phyloP scores from a whole-genome alignment of 2,113 vertebrate genomes.

The Erythrocebus patas region DNA sequence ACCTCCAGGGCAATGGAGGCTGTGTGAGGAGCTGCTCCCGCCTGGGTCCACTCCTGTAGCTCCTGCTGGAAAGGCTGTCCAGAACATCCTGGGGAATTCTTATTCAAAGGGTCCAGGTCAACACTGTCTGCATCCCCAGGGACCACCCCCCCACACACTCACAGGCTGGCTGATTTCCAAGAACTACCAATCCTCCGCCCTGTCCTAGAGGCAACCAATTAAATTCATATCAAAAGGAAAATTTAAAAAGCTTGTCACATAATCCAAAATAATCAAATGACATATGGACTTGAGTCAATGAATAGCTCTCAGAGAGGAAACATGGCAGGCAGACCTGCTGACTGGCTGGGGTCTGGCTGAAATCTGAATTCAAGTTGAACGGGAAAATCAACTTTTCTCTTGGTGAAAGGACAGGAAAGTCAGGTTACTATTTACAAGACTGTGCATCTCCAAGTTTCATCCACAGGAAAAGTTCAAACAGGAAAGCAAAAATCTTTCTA shows the following conservation, averaged over 20 bases:
- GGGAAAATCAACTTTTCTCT: neutral
- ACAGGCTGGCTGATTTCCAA: slow-evolving; percentile 2
- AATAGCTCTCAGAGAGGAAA: neutral
- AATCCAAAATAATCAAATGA: slow-evolving; percentile 63
- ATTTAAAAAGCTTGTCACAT: slow-evolving; percentile 13
- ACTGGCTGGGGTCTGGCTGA: neutral
- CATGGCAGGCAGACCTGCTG: neutral
- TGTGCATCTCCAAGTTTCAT: neutral
- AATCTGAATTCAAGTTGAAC: slow-evolving; percentile 19
- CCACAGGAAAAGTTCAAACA: neutral
- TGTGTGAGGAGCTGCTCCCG: neutral
- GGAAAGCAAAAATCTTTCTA: neutral
- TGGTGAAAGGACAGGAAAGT: neutral
- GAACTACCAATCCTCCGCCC: neutral
- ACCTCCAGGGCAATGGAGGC: neutral
- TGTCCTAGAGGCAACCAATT: slow-evolving; percentile 21
- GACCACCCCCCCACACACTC: neutral
- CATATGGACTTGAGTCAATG: slow-evolving; percentile 11
- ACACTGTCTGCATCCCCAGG: neutral
- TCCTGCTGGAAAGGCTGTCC: neutral
- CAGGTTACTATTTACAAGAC: neutral
- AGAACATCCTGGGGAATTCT: neutral
- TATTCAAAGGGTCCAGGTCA: slow-evolving; percentile 21
- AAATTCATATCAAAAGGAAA: neutral
- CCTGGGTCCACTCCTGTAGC: neutral